phyloP scores from a whole-genome alignment of 2,797 vertebrate genomes.

The Pangasius larnaudii region DNA sequence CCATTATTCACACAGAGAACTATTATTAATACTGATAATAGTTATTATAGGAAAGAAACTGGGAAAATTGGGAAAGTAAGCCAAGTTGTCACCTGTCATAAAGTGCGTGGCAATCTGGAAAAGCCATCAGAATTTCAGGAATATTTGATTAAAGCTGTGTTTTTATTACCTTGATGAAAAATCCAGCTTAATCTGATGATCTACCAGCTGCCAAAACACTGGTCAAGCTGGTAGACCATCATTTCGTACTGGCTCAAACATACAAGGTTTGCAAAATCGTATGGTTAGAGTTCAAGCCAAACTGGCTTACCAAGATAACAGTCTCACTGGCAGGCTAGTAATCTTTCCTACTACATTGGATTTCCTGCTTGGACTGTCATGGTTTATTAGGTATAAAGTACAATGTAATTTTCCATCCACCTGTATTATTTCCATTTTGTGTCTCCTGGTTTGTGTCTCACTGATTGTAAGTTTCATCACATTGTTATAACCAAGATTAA shows the following conservation, averaged over 20 bases:
- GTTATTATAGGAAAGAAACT: neutral
- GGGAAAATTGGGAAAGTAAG: neutral
- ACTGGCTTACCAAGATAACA: constrained; percentile 12
- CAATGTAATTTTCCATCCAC: neutral
- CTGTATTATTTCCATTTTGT: neutral
- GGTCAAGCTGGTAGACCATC: constrained; percentile 1
- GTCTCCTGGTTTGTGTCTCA: neutral
- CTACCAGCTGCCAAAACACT: neutral
- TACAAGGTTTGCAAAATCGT: neutral
- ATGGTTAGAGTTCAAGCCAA: constrained; percentile 1
- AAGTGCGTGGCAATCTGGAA: neutral
- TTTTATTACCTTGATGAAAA: neutral
- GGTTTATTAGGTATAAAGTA: neutral
- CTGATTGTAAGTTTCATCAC: neutral
- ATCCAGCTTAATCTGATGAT: neutral
- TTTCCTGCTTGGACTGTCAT: neutral
- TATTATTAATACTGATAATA: neutral
- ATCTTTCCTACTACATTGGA: neutral
- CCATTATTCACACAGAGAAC: neutral
- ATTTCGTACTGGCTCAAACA: neutral
- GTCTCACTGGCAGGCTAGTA: neutral
- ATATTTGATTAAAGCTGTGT: neutral
- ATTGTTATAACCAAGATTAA: neutral
- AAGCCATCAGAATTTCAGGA: neutral
- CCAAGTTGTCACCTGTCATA: neutral